Percentiles rank a stretch among this genome's conserved stretches.
These are phyloP conservation scores for Notodromas monacha DNA, from an alignment of 2,888 invertebrate genomes.

Conservation along the genomic window DNA sequence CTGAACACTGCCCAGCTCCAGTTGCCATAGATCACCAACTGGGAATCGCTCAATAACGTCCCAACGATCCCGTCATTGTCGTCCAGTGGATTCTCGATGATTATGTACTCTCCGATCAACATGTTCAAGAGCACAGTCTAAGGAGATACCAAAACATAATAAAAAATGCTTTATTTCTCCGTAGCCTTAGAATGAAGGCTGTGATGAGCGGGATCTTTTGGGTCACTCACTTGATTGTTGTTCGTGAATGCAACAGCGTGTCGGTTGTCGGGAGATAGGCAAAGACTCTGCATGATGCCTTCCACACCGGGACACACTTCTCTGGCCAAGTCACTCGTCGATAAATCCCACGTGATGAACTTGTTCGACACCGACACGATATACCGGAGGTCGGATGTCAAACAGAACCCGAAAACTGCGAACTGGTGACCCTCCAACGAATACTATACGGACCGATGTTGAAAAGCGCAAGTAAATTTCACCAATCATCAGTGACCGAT, in stretches of 20 bases:
- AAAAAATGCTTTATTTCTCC: too few species aligned
- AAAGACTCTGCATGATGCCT: constrained; percentile 78
- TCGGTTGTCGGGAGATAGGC: constrained; percentile 72
- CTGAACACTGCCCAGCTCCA: constrained; percentile 23
- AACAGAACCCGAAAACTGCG: constrained; percentile 64
- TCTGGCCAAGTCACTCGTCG: constrained; percentile 71
- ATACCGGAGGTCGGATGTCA: constrained; percentile 63
- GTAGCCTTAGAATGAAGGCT: too few species aligned
- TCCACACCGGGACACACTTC: constrained; percentile 59
- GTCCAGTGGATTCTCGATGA: constrained; percentile 48
- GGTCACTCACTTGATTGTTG: constrained; percentile 42
- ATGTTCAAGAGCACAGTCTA: constrained; percentile 40
- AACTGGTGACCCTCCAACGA: constrained; percentile 93
- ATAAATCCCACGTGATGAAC: constrained; percentile 84
- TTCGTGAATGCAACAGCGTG: constrained; percentile 85
- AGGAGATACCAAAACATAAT: not conserved
- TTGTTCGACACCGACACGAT: constrained; percentile 84
- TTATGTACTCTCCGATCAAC: constrained; percentile 63
- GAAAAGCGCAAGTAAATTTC: not conserved
- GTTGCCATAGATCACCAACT: constrained; percentile 40
- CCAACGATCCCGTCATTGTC: constrained; percentile 28
- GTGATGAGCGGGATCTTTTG: too few species aligned
- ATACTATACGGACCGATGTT: constrained; percentile 26
- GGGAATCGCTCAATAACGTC: constrained; percentile 29
- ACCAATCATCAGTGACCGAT: too few species aligned